These are phyloP conservation scores for Cephus sareptanus DNA, from an alignment of 2,888 invertebrate genomes.

Conservation along the genomic window DNA sequence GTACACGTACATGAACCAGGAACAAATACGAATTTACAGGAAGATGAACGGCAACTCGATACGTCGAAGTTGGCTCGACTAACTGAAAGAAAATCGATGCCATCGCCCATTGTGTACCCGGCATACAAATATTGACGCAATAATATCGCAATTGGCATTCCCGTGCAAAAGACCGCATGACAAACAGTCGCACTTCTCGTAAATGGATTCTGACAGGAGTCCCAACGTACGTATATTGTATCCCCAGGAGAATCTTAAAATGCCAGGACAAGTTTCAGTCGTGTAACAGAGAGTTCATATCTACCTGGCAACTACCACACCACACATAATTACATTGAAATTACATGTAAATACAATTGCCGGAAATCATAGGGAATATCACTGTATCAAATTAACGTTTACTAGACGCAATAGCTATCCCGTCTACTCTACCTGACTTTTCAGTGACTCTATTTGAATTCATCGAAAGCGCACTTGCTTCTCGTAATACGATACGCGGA, in stretches of 20 bases:
- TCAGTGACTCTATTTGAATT: not conserved
- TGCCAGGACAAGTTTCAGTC: not conserved
- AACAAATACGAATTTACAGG: not conserved
- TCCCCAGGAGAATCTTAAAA: not conserved
- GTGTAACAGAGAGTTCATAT: not conserved
- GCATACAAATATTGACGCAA: not conserved
- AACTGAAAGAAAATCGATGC: not conserved
- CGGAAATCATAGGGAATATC: constrained; percentile 60
- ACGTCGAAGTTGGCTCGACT: not conserved
- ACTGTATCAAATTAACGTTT: constrained; percentile 63
- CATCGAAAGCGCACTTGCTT: not conserved
- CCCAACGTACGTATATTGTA: not conserved
- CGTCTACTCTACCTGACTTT: not conserved
- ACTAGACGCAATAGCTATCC: not conserved
- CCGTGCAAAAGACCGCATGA: not conserved
- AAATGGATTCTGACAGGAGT: not conserved
- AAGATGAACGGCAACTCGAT: not conserved
- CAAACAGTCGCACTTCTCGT: not conserved
- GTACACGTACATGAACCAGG: not conserved
- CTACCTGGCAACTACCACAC: constrained; percentile 24
- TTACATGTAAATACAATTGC: constrained; percentile 59
- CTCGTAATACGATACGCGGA: not conserved
- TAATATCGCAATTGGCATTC: not conserved
- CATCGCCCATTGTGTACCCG: not conserved
- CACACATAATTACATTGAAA: constrained; percentile 55